A percentile compares a stretch with the other conserved stretches of the same genome.
Evolutionary conservation across 1,140 invertebrate genomes (phyloP).

Genomic region (Procambarus clarkii): DNA sequence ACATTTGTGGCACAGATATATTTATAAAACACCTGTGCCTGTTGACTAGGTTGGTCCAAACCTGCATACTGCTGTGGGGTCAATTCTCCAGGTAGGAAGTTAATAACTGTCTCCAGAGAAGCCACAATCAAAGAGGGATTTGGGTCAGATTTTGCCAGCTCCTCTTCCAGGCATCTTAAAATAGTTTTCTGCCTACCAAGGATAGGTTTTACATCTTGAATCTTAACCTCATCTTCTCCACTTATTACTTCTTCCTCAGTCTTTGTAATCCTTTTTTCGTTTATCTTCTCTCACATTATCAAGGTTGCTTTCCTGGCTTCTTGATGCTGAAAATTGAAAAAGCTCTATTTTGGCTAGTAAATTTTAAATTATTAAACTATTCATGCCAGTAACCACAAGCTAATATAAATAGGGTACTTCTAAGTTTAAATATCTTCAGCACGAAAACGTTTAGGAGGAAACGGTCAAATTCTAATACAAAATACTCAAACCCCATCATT

Average conservation of each 20-base stretch:
- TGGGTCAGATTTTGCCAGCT: conserved; percentile 7
- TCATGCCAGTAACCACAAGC: background rate
- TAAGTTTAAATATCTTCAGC: too few species aligned
- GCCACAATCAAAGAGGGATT: background rate
- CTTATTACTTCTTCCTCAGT: background rate
- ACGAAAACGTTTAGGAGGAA: too few species aligned
- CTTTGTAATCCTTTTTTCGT: background rate
- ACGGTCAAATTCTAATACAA: too few species aligned
- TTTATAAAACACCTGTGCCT: conserved; percentile 51
- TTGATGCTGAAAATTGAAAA: conserved; percentile 62
- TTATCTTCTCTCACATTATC: conserved; percentile 1
- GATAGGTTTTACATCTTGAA: background rate
- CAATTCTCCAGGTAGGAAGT: conserved; percentile 52
- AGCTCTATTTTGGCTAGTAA: conserved; percentile 32
- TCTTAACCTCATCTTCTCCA: background rate
- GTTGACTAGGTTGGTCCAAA: conserved; percentile 40
- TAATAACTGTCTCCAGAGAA: conserved; percentile 27
- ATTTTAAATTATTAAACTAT: conserved; percentile 3
- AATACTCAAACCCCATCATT: too few species aligned
- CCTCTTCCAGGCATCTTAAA: conserved; percentile 1
- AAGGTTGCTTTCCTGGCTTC: conserved; percentile 37
- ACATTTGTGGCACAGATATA: conserved; percentile 57
- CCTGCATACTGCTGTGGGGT: conserved; percentile 71
- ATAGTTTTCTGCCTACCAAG: conserved; percentile 16
- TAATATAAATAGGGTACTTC: background rate